These are phyloP conservation scores for Circaetus cinerascens DNA, from an alignment of 2,113 vertebrate genomes.

Conservation along the genomic window DNA sequence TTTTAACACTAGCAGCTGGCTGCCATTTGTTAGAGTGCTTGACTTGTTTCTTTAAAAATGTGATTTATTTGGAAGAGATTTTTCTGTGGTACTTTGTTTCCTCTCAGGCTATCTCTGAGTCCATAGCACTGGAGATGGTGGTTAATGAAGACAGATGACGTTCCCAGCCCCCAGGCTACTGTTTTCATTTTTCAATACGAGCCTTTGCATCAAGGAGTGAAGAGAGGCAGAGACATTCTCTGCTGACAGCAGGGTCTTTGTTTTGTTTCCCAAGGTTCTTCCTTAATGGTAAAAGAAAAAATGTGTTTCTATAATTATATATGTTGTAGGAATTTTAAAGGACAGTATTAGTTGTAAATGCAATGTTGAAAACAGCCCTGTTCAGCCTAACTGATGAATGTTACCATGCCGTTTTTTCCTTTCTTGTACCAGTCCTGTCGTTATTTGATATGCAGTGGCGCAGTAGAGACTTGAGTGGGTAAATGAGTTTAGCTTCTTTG, in stretches of 20 bases:
- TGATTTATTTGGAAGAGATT: constrained; percentile 44
- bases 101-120: constrained; percentile 17
- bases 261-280: neutral
- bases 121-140: neutral
- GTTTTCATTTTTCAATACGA: constrained; percentile 40
- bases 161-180: constrained; percentile 21
- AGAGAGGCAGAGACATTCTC: neutral
- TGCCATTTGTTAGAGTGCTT: constrained; percentile 30
- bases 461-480: neutral
- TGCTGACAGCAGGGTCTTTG: neutral
- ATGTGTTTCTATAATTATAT: neutral
- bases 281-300: neutral
- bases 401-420: neutral
- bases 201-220: neutral
- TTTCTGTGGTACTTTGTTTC: constrained; percentile 47
- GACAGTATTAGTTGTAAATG: neutral
- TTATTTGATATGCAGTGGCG: neutral
- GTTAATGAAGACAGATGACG: constrained; percentile 59
- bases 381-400: neutral
- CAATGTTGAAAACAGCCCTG: neutral
- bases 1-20: neutral
- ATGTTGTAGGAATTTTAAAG: neutral
- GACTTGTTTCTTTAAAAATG: constrained; percentile 50
- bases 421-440: neutral
- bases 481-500: neutral